Conservation (phyloP, 1,140 invertebrate species). For the Ips typographus region DNA sequence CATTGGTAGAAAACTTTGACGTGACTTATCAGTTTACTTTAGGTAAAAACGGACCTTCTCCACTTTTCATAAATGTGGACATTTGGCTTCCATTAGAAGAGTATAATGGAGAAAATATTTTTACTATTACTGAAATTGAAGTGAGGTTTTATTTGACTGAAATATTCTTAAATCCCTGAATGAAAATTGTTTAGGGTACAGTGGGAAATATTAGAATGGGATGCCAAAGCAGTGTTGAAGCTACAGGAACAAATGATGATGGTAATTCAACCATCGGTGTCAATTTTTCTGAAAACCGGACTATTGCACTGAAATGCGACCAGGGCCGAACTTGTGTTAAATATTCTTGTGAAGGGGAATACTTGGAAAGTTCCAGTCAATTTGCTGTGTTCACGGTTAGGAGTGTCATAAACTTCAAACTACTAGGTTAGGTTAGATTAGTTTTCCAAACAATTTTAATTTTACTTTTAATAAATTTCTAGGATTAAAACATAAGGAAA, state of each 20-base stretch:
- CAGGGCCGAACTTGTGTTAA: slow-evolving; percentile 10
- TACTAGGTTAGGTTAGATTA: slow-evolving; percentile 4
- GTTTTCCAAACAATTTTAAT: neutral
- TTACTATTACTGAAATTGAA: slow-evolving; percentile 21
- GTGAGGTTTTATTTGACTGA: slow-evolving; percentile 10
- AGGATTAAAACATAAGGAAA: slow-evolving; percentile 9
- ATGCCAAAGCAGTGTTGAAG: neutral
- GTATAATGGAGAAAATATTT: slow-evolving; percentile 12
- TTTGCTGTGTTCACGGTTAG: slow-evolving; percentile 23
- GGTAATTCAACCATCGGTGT: neutral
- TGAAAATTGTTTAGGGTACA: slow-evolving; percentile 8
- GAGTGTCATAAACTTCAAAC: slow-evolving; percentile 10
- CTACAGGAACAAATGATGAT: too few species aligned
- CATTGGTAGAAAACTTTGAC: neutral
- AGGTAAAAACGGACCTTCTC: slow-evolving; percentile 32
- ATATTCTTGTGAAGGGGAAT: slow-evolving; percentile 23
- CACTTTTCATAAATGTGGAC: slow-evolving; percentile 17
- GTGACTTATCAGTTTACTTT: slow-evolving; percentile 27
- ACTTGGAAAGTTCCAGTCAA: slow-evolving; percentile 27
- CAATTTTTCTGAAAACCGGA: slow-evolving; percentile 2
- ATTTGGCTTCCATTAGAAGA: slow-evolving; percentile 22
- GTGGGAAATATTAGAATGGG: slow-evolving; percentile 12
- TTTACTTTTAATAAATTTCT: slow-evolving; percentile 1
- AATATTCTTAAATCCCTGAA: neutral
- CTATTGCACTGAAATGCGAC: slow-evolving; percentile 4